Base-by-base conservation (phyloP, 2,113 vertebrate genomes). In the Sebastes schlegelii region DNA sequence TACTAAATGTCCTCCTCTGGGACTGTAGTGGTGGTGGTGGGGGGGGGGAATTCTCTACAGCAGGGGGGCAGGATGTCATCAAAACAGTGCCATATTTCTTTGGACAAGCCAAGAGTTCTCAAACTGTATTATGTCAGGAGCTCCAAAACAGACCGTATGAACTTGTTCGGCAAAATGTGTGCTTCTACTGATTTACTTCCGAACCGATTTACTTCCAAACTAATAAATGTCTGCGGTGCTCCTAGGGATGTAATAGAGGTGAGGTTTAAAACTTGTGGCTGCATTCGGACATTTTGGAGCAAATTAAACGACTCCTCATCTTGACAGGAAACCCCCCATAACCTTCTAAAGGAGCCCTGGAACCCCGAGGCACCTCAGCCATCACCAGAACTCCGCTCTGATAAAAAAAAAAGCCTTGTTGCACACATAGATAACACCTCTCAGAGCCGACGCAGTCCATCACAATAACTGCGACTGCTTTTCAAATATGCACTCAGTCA, bases 401-500 rank as follows among this genome's bases (percentile, higher is more conserved):
- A 34, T 34, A 61, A 61, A 34, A 34, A 34, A 70, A 84, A 73
- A 78, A 10, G 9, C 6, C 9, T 0, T n/a, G 14, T 61, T 34
- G 19, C 66, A 62, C 19, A 17, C 45, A 26, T 0, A 68, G 71
- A 83, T 73, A 88, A 64, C 48, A 75, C 77, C 73, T 55, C 4
- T 7, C 70, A 52, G 67, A 80, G 26, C 62, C 43, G 71, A 74
- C 1, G 9, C 80, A 70, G 55, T 89, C 57, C 58, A 87, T 92
- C 87, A 89, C 66, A 84, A 64, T 89, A 86, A 90, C 66, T 55
- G 87, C 4, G 64, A 73, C 66, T 64, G 70, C 68, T 84, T 85
- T 89, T 90, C 81, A 91, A 90, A 91, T 63, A 81, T 76, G 79
- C 79, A 74, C 84, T 85, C 77, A 55, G 80, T 83, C 88, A 89